Conservation (phyloP, 2,797 vertebrate genomes). For the Hippopotamyrus pictus region DNA sequence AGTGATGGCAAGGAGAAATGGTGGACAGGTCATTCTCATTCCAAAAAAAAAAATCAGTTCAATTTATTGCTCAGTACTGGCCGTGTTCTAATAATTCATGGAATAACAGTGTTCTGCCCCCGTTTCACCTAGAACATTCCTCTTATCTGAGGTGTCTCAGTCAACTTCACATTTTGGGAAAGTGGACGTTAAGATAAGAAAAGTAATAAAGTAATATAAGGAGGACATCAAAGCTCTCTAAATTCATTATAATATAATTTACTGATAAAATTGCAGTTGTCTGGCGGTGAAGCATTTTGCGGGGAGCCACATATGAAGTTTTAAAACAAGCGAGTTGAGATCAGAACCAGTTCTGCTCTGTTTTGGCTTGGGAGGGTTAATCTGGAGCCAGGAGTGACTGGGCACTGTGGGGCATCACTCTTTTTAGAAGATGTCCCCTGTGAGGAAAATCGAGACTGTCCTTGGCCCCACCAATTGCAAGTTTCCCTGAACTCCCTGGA, state of each 20-base stretch:
- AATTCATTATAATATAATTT: conserved; percentile 11
- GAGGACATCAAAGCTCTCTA: neutral
- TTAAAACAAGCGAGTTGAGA: conserved; percentile 17
- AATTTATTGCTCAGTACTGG: neutral
- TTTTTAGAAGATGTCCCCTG: neutral
- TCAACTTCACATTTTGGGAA: neutral
- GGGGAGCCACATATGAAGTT: neutral
- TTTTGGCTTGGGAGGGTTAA: neutral
- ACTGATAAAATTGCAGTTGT: neutral
- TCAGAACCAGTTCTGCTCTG: neutral
- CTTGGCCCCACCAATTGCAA: neutral
- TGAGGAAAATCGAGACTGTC: neutral
- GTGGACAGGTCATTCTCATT: neutral
- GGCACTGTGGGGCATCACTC: neutral
- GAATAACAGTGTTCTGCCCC: neutral
- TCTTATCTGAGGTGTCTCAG: neutral
- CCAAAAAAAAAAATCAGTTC: neutral
- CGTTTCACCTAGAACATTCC: neutral
- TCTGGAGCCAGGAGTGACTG: neutral
- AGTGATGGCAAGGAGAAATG: neutral
- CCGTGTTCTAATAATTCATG: neutral
- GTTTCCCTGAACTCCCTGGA: neutral
- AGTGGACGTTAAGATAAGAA: neutral
- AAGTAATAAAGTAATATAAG: neutral
- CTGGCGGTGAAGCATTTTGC: neutral